Evolutionary conservation across 2,113 vertebrate species (phyloP).

Genomic region (Percopsis transmontana): DNA sequence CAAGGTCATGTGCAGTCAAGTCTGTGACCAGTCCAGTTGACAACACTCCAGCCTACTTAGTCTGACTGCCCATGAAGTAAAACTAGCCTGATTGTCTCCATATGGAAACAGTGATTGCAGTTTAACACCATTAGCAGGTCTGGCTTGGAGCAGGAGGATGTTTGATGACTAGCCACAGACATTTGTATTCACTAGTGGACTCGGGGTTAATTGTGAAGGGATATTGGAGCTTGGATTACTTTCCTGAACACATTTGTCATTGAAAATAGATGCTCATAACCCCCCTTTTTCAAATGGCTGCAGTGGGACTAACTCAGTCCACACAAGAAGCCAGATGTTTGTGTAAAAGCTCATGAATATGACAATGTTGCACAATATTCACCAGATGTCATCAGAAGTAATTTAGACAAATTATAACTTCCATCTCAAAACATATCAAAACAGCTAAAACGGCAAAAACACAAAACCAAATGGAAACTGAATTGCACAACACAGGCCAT

Average conservation of each 20-base stretch:
- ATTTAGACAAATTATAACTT: conserved; percentile 40
- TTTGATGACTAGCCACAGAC: conserved; percentile 17
- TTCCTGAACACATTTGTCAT: neutral
- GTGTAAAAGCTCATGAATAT: conserved; percentile 25
- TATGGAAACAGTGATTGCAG: conserved; percentile 49
- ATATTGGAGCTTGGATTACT: conserved; percentile 5
- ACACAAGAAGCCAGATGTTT: conserved; percentile 34
- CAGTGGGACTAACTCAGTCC: conserved; percentile 1
- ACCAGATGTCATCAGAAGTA: conserved; percentile 27
- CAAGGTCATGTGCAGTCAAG: neutral
- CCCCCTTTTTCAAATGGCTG: conserved; percentile 10
- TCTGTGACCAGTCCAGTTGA: neutral
- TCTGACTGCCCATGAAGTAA: conserved; percentile 46
- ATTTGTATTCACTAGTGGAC: neutral
- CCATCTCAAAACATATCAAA: conserved; percentile 26
- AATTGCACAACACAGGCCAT: conserved; percentile 38
- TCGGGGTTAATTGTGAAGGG: conserved; percentile 8
- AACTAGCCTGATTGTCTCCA: conserved; percentile 52
- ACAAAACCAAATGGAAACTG: neutral
- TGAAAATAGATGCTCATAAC: neutral
- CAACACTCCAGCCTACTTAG: conserved; percentile 20
- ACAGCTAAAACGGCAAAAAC: conserved; percentile 16
- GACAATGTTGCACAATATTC: conserved; percentile 45
- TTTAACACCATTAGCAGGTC: conserved; percentile 27
- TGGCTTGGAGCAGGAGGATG: conserved; percentile 23